Conservation (phyloP, 2,797 vertebrate genomes). For the Siniperca undulata region DNA sequence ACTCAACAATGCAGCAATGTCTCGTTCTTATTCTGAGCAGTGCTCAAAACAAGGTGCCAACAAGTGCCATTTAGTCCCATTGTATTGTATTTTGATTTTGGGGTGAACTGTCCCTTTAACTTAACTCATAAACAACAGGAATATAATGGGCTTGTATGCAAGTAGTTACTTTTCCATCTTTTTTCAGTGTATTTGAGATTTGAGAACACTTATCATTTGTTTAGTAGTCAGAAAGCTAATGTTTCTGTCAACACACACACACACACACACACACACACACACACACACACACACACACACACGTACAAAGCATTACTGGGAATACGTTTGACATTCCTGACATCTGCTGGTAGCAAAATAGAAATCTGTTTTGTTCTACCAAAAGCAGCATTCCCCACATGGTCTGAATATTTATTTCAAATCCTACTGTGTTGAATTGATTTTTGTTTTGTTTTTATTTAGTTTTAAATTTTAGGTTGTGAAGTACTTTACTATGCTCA, state of each 20-base stretch:
- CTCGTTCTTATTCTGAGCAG: too few species aligned
- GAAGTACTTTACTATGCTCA: not conserved
- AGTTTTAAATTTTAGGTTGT: not conserved
- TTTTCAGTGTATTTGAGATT: not conserved
- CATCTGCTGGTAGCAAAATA: slow-evolving; percentile 69
- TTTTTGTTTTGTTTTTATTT: slow-evolving; percentile 1
- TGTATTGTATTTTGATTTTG: too few species aligned
- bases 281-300: not conserved
- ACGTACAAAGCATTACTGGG: not conserved
- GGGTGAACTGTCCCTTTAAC: not conserved
- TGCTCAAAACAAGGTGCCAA: too few species aligned
- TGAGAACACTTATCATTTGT: not conserved
- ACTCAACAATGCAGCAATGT: too few species aligned
- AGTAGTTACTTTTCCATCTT: not conserved
- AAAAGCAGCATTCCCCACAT: not conserved
- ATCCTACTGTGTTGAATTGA: not conserved
- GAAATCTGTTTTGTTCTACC: not conserved
- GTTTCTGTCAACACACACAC: not conserved
- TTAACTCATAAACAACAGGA: not conserved
- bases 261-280: not conserved
- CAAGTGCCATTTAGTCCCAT: too few species aligned
- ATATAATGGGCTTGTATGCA: too few species aligned
- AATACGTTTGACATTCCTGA: slow-evolving; percentile 65
- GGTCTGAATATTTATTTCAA: not conserved
- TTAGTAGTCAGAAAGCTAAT: not conserved